phyloP scores from a whole-genome alignment of 2,888 invertebrate genomes.

The Luffia ferchaultella region DNA sequence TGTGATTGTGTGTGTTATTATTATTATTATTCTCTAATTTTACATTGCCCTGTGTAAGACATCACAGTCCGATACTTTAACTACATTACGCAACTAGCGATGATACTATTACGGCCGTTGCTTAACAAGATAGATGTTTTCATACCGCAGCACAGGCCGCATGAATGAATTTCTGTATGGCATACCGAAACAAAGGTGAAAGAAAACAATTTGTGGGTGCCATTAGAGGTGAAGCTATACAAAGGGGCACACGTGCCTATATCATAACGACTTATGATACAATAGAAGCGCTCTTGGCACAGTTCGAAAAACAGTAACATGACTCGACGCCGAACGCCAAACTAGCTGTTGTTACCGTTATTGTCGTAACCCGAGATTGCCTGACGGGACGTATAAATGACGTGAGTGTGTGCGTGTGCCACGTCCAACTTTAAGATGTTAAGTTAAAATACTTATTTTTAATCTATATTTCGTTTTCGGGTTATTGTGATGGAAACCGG shows the following conservation, averaged over 20 bases:
- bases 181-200: conserved; percentile 41
- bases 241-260: conserved; percentile 23
- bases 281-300: too few relatives aligned
- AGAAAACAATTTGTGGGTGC: conserved; percentile 40
- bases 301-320: too few relatives aligned
- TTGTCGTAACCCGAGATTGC: too few relatives aligned
- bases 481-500: too few relatives aligned
- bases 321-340: too few relatives aligned
- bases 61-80: conserved; percentile 11
- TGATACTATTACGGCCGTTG: conserved; percentile 35
- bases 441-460: too few relatives aligned
- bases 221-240: conserved; percentile 33
- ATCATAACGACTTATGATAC: not conserved
- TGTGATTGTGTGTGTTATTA: too few relatives aligned
- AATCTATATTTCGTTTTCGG: too few relatives aligned
- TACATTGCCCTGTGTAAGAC: not conserved
- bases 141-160: conserved; percentile 19
- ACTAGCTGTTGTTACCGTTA: too few relatives aligned
- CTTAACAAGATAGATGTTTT: conserved; percentile 47
- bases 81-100: conserved; percentile 39
- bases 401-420: too few relatives aligned
- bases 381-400: too few relatives aligned
- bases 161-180: conserved; percentile 37
- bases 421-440: too few relatives aligned
- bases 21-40: not conserved